phyloP scores from a whole-genome alignment of 1,140 invertebrate species.

The Drosophila funebris region DNA sequence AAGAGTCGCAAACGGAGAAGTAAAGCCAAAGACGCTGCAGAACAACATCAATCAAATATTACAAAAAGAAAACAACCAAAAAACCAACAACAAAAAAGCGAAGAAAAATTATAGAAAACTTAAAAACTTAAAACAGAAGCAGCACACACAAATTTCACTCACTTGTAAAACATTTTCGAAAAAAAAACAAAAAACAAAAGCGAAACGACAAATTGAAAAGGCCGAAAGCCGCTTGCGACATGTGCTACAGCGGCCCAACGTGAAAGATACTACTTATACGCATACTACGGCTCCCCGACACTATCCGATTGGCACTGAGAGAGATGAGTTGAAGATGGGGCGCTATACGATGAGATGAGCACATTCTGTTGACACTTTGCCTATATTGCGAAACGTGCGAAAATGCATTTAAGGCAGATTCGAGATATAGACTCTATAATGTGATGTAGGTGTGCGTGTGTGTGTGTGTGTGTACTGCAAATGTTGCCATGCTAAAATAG shows the following conservation, averaged over 20 bases:
- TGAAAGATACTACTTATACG: neutral
- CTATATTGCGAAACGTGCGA: constrained; percentile 43
- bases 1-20: constrained; percentile 38
- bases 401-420: constrained; percentile 27
- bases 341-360: neutral
- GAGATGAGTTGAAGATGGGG: neutral
- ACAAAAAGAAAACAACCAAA: constrained; percentile 24
- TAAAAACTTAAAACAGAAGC: constrained; percentile 30
- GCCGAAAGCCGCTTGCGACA: constrained; percentile 34
- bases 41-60: constrained; percentile 70
- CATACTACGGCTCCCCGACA: neutral
- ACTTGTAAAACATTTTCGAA: constrained; percentile 73
- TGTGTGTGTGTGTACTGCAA: constrained; percentile 19
- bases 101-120: constrained; percentile 4
- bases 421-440: constrained; percentile 6
- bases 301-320: constrained; percentile 12
- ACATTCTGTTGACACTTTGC: constrained; percentile 40
- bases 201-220: constrained; percentile 70
- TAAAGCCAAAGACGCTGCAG: constrained; percentile 36
- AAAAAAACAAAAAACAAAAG: constrained; percentile 26
- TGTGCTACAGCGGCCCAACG: neutral
- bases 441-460: constrained; percentile 4
- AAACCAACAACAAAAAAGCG: no score
- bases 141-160: constrained; percentile 63
- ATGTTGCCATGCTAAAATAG: constrained; percentile 30